These are phyloP conservation scores for Hirundo rustica DNA, from an alignment of 2,797 vertebrate genomes.

Conservation along the genomic window DNA sequence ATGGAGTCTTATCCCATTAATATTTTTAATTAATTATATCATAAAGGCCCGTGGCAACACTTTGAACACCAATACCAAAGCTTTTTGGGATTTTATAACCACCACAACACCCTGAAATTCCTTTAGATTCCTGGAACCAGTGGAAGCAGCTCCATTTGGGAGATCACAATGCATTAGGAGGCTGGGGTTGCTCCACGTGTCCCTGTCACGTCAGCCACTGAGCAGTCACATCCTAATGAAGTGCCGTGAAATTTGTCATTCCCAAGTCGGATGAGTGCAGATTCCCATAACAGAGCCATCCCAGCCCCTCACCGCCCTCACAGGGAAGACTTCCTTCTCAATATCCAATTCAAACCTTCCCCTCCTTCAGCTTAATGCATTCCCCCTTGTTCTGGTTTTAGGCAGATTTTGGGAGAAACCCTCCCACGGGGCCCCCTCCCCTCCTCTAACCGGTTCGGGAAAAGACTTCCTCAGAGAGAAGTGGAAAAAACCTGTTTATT, in stretches of 20 bases:
- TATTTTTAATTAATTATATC: not conserved
- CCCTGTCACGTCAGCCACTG: not conserved
- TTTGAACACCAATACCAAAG: not conserved
- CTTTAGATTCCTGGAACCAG: not conserved
- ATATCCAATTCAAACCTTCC: too few species aligned
- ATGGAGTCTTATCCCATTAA: not conserved
- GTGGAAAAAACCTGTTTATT: too few species aligned
- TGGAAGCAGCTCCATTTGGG: not conserved
- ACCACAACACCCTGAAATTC: not conserved
- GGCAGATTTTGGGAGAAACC: too few species aligned
- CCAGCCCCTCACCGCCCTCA: not conserved
- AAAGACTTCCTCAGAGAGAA: too few species aligned
- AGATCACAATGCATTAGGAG: not conserved
- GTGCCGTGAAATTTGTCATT: slow-evolving; percentile 26
- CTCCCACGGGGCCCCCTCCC: too few species aligned
- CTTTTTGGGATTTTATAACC: not conserved
- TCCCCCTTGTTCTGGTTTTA: too few species aligned
- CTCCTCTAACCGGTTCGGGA: too few species aligned
- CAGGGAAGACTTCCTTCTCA: too few species aligned
- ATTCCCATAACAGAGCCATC: slow-evolving; percentile 14
- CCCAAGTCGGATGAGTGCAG: slow-evolving; percentile 22
- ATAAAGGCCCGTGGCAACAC: not conserved
- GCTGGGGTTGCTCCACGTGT: not conserved
- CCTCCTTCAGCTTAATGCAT: too few species aligned
- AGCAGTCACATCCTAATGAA: not conserved